Percentiles rank a stretch among this genome's conserved stretches.
These are phyloP conservation scores for Drymodes brunneopygia DNA, from an alignment of 2,113 vertebrate species.

Conservation along the genomic window DNA sequence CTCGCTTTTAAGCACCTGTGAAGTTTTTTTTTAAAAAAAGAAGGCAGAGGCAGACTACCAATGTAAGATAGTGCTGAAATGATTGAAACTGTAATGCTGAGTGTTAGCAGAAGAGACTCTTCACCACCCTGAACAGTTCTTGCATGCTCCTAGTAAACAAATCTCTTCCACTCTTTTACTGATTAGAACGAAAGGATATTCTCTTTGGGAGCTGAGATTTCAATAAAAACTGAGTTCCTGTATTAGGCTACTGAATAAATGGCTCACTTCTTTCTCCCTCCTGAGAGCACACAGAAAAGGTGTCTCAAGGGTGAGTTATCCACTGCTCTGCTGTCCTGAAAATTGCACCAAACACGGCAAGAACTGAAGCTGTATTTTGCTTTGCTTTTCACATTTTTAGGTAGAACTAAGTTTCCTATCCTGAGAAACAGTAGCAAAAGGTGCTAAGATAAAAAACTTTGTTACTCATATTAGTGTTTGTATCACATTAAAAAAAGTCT, in stretches of 20 bases:
- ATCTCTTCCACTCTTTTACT: not conserved
- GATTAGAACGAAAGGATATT: not conserved
- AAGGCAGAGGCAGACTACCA: rapidly evolving
- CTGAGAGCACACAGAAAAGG: not conserved
- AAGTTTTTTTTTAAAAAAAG: not conserved
- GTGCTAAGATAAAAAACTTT: not conserved
- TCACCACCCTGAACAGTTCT: not conserved
- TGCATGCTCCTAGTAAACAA: not conserved
- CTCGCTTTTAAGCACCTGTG: not conserved
- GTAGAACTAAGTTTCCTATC: not conserved
- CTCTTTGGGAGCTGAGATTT: not conserved
- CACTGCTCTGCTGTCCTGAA: not conserved
- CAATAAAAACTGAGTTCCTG: not conserved
- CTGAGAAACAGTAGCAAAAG: not conserved
- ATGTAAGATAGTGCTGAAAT: not conserved
- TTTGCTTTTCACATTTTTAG: not conserved
- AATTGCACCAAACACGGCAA: not conserved
- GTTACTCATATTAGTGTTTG: not conserved
- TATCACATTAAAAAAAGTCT: not conserved
- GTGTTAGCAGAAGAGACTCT: not conserved
- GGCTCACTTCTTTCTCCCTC: not conserved
- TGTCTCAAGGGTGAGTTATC: not conserved
- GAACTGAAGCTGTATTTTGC: not conserved
- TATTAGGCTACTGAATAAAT: not conserved
- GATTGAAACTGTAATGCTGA: not conserved